Evolutionary conservation across 1,140 invertebrate species (phyloP), one percentile per base, ranked within the genome.

Genomic region (Orius insidiosus): DNA sequence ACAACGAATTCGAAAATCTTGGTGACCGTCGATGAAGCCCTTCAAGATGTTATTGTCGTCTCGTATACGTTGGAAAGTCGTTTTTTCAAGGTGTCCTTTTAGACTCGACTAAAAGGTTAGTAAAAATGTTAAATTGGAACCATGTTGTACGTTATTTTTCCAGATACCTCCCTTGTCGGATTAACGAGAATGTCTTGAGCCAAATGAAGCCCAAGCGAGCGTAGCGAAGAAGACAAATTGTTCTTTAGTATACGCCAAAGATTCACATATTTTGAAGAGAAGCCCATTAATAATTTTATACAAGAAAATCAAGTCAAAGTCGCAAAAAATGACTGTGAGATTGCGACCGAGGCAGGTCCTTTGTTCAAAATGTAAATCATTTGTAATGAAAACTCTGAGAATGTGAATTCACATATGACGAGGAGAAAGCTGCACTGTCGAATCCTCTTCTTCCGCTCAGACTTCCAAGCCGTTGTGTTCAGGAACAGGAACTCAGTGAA

Each of bases 351-450:
- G 85, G 18, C 82, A 87, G 61, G 82, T 86, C 2, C 61, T 88
- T n/a, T 88, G 85, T 64, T 85, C 80, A 37, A 85, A 86, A 59
- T 88, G 85, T 58, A 72, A 79, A 59, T 78, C 78, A 81, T 81
- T 51, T 87, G 83, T 60, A 82, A 81, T 61, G 83, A 86, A 61
- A 84, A 83, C 58, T 81, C 74, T 54, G 78, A 83, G 66, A 83
- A 80, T 61, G 77, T 83, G 36, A 71, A 74, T 45, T 51, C 33
- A 62, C 67, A 70, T n/a, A n/a, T 75, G 45, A 71, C 73, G 57
- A 53, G 48, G 34, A 37, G 30, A 56, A 52, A 31, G 24, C 24
- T 24, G 24, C 24, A 4, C 24, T 7, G 24, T 24, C 24, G 24
- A 24, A 24, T 24, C 24, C 3, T 24, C 24, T 3, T 24, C 24